phyloP scores from a whole-genome alignment of 2,113 vertebrate genomes.

The Otocyon megalotis region DNA sequence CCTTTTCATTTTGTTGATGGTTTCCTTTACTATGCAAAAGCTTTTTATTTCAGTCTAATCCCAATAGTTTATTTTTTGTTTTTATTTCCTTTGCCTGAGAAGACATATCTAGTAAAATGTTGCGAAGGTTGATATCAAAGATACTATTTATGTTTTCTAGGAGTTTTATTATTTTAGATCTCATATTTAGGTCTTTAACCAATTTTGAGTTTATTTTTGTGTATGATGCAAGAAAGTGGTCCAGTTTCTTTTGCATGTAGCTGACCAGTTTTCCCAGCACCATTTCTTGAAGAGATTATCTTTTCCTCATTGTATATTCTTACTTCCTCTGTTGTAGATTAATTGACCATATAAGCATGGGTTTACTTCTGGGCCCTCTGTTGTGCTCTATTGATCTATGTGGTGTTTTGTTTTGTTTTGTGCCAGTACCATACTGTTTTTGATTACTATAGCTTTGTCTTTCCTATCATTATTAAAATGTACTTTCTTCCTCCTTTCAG shows the following conservation, averaged over 20 bases:
- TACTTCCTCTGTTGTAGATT: not conserved
- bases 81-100: not conserved
- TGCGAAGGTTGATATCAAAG: not conserved
- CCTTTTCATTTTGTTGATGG: not conserved
- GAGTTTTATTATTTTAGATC: not conserved
- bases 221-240: not conserved
- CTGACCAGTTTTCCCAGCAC: not conserved
- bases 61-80: not conserved
- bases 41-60: not conserved
- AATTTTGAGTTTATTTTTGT: not conserved
- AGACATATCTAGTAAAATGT: not conserved
- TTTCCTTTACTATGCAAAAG: not conserved
- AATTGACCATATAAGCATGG: not conserved
- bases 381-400: not conserved
- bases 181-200: not conserved
- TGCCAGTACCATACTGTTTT: not conserved
- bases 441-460: not conserved
- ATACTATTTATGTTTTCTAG: not conserved
- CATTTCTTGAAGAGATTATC: not conserved
- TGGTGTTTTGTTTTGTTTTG: not conserved
- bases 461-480: not conserved
- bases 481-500: not conserved
- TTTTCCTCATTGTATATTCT: not conserved
- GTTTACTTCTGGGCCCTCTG: not conserved
- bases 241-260: not conserved